These are phyloP conservation scores for Noctua janthina DNA, from an alignment of 2,888 invertebrate species.

Conservation along the genomic window DNA sequence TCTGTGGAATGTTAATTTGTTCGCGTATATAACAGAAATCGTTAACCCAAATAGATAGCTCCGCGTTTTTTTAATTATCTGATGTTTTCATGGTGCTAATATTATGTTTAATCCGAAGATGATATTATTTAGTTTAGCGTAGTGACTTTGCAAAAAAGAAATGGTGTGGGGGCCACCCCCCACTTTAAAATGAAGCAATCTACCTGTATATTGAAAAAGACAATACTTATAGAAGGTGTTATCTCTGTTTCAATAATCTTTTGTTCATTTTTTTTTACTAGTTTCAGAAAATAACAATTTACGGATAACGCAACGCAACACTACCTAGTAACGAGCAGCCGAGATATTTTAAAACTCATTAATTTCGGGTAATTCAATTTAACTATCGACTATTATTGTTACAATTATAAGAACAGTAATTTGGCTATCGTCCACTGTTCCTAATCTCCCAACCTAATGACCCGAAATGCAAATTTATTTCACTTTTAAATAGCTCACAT, in stretches of 20 bases:
- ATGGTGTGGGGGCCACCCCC: no score
- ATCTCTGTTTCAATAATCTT: not conserved
- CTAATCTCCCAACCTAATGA: constrained; percentile 60
- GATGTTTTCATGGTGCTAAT: constrained; percentile 39
- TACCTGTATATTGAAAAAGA: not conserved
- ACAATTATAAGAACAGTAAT: constrained; percentile 59
- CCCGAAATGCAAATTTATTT: constrained; percentile 62
- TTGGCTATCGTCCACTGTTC: constrained; percentile 59
- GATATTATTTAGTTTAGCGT: not conserved
- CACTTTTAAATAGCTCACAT: constrained; percentile 56
- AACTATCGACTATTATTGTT: constrained; percentile 50
- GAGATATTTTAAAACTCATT: constrained; percentile 35
- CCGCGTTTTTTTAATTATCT: constrained; percentile 46
- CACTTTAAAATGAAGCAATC: not conserved
- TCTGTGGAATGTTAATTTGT: constrained; percentile 57
- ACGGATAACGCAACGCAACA: not conserved
- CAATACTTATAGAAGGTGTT: not conserved
- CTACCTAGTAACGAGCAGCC: constrained; percentile 12
- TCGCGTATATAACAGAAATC: constrained; percentile 52
- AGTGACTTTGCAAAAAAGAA: not conserved
- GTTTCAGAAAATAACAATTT: not conserved
- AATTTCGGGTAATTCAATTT: constrained; percentile 47
- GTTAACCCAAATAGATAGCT: constrained; percentile 58
- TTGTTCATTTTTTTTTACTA: not conserved
- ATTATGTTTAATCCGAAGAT: constrained; percentile 44